A percentile compares a stretch with the other conserved stretches of the same genome.
phyloP scores from a whole-genome alignment of 2,888 invertebrate genomes.

The Erannis defoliaria region DNA sequence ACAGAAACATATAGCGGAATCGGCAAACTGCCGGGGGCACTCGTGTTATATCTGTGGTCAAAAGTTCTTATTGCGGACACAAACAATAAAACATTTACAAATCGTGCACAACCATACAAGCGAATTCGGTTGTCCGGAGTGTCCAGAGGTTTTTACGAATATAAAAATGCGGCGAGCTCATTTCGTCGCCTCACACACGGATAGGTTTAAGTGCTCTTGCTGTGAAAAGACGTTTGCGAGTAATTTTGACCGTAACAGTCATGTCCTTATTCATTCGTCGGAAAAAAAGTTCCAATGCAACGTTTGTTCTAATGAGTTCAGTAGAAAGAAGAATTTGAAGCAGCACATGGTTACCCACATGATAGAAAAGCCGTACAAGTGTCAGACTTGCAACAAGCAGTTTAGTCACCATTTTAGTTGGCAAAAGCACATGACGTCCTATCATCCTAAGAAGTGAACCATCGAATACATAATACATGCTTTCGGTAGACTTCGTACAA shows the following conservation, averaged over 20 bases:
- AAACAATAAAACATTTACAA: conserved; percentile 19
- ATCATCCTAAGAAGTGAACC: neutral
- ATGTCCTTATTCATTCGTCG: conserved; percentile 34
- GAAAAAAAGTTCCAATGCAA: conserved; percentile 39
- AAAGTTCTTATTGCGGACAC: conserved; percentile 30
- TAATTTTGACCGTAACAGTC: conserved; percentile 27
- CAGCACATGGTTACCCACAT: conserved; percentile 40
- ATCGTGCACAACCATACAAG: conserved; percentile 48
- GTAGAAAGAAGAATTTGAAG: conserved; percentile 36
- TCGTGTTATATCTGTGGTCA: conserved; percentile 31
- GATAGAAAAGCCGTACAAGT: conserved; percentile 41
- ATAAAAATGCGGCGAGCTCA: conserved; percentile 46
- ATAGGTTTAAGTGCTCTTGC: conserved; percentile 37
- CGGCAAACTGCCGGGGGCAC: conserved; percentile 28
- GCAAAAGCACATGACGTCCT: conserved; percentile 1
- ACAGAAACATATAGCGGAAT: conserved; percentile 24
- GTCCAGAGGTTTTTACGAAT: conserved; percentile 50
- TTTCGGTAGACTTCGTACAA: no score
- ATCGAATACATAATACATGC: no score
- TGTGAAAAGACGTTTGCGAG: conserved; percentile 40
- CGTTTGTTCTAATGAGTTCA: conserved; percentile 37
- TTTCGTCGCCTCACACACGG: conserved; percentile 47
- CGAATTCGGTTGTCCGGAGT: conserved; percentile 52
- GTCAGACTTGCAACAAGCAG: conserved; percentile 39
- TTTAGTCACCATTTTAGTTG: conserved; percentile 45